Evolutionary conservation across 2,113 vertebrate genomes (phyloP).

Genomic region (Furnarius figulus): DNA sequence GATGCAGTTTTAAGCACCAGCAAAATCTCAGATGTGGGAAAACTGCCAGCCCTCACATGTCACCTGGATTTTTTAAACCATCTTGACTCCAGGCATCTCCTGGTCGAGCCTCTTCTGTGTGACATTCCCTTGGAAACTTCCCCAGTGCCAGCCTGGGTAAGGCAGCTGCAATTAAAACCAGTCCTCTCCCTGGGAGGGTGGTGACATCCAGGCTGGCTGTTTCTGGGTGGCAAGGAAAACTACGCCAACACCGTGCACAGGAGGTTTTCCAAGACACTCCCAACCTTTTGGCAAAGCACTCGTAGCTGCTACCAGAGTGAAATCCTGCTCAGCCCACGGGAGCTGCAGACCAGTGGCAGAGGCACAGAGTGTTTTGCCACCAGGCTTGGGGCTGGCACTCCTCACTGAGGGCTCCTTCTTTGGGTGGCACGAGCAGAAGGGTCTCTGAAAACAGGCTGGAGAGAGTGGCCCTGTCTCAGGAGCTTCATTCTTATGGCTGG

Average conservation of each 20-base stretch:
- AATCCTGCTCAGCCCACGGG: not conserved
- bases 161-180: not conserved
- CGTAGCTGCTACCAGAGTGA: not conserved
- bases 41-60: not conserved
- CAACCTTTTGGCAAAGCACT: not conserved
- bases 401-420: not conserved
- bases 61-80: not conserved
- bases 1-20: not conserved
- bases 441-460: not conserved
- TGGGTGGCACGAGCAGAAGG: not conserved
- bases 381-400: not conserved
- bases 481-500: rapidly evolving
- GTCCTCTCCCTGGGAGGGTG: not conserved
- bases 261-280: not conserved
- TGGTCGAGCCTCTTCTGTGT: not conserved
- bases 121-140: not conserved
- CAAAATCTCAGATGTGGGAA: not conserved
- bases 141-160: not conserved
- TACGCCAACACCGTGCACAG: rapidly evolving
- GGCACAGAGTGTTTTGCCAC: not conserved
- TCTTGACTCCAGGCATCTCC: not conserved
- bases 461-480: not conserved
- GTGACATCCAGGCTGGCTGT: not conserved
- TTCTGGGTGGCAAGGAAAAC: not conserved
- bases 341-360: not conserved